Evolutionary conservation across 2,113 vertebrate species (phyloP), one percentile per base, ranked within the genome.

Genomic region (Cercocebus atys): DNA sequence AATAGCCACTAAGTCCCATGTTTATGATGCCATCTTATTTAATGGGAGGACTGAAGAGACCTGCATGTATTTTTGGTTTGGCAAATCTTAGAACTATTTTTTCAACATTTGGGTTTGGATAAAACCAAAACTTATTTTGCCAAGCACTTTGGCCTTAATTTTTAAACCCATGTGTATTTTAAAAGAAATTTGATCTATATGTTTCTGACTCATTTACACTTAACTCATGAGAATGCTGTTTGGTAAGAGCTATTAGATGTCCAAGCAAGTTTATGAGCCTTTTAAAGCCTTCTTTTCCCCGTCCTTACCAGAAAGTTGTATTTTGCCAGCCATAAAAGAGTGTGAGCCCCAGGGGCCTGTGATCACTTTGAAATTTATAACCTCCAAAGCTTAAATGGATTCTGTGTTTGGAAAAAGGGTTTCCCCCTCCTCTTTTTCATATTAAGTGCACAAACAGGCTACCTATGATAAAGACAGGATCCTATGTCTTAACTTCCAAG

Each of bases 141-240:
- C 96, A 97, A 96, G 97, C 94, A 97, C 93, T 97, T 94, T 97
- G 97, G 97, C 93, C 97, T 98, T 97, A 95, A 96, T 97, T 96
- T 98, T 97, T 95, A 97, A 97, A 96, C 96, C 95, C 98, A 93
- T 83, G 96, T 96, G 94, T 97, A 96, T 97, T 97, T 98, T 97
- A 97, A 95, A 94, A 97, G 97, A 98, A 96, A 98, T 91, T 94
- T 93, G 94, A 98, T 98, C 97, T 97, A 97, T 97, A 98, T 97
- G 79, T 98, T 98, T 98, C 97, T 98, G 95, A 97, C 94, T 98
- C 96, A 98, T 98, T 98, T 98, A 97, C 96, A 98, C 96, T 96
- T 97, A 97, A 97, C 97, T 97, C 98, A 98, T 96, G 97, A 97
- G 97, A 98, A 97, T 68, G 64, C 95, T 96, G 84, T 94, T 97